Base-by-base conservation (phyloP, 2,888 invertebrate species). In the Synanthedon myopaeformis region DNA sequence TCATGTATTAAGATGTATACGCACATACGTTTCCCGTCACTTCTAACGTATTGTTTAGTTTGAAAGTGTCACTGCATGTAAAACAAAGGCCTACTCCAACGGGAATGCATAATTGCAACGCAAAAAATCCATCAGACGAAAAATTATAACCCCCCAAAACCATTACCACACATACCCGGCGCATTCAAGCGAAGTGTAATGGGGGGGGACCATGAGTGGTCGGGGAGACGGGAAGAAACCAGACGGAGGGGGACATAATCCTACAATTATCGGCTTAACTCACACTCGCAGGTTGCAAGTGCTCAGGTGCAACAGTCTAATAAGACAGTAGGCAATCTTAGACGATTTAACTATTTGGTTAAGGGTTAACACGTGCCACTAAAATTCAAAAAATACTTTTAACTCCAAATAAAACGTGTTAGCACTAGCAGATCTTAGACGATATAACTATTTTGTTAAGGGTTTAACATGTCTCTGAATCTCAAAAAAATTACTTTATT, bases 221-320 rank as follows among this genome's bases (percentile, higher is more conserved):
- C 12, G 19, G 19, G 68, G 68, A 35, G 53, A 11, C 64, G 67
- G 57, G 58, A 59, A 60, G 66, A 67, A 56, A 56, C 54, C 61
- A 64, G 69, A 66, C 68, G 66, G 60, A 64, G 70, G 72, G 49
- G 52, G 52, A 70, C 61, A 74, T 84, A 85, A 86, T 86, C 86
- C 83, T 65, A 76, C 85, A 85, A 86, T 86, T 86, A 86, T 85
- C 86, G 76, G 83, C 85, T 86, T 85, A 86, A 76, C 83, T 79
- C 77, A 77, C 84, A 79, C 76, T 80, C 70, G 74, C 84, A 85
- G 84, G 84, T 82, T 67, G 71, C 72, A 69, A 67, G 62, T 64
- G 62, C 55, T 53, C 72, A 72, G 72, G 75, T 74, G 70, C 63
- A 6, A 45, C 14, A n/a, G 45, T n/a, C 1, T 13, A 45, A 14